Percentiles rank a stretch among this genome's conserved stretches.
These are phyloP conservation scores for Zosterops borbonicus DNA, from an alignment of 2,113 vertebrate genomes.

Conservation along the genomic window DNA sequence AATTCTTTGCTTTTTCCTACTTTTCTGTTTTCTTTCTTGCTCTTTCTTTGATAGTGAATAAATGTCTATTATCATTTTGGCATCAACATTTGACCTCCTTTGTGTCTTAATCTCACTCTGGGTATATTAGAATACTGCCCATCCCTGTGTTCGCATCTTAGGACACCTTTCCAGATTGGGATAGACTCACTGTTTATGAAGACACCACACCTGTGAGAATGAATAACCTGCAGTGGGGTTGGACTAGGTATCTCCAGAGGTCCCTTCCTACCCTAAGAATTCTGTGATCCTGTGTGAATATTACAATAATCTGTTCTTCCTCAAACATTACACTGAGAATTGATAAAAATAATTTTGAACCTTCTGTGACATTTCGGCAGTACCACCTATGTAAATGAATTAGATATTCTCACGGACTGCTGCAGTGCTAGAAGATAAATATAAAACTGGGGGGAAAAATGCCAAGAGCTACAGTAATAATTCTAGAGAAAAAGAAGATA, in stretches of 20 bases:
- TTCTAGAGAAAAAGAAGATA: not conserved
- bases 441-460: not conserved
- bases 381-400: slow-evolving; percentile 35
- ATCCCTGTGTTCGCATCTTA: accelerated
- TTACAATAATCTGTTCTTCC: slow-evolving; percentile 65
- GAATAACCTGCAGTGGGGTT: not conserved
- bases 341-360: slow-evolving; percentile 69
- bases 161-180: not conserved
- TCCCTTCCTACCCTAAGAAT: not conserved
- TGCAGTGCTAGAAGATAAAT: slow-evolving; percentile 30
- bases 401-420: slow-evolving; percentile 11
- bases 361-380: slow-evolving; percentile 69
- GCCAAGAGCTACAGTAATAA: not conserved
- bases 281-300: not conserved
- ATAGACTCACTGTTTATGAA: slow-evolving; percentile 13
- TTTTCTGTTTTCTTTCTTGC: not conserved
- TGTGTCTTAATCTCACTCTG: not conserved
- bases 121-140: not conserved
- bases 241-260: not conserved
- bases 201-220: not conserved
- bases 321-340: slow-evolving; percentile 57
- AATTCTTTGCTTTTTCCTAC: not conserved
- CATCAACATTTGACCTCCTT: not conserved
- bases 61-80: not conserved
- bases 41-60: not conserved